Conservation (phyloP, 2,113 vertebrate species). For the Paramisgurnus dabryanus region DNA sequence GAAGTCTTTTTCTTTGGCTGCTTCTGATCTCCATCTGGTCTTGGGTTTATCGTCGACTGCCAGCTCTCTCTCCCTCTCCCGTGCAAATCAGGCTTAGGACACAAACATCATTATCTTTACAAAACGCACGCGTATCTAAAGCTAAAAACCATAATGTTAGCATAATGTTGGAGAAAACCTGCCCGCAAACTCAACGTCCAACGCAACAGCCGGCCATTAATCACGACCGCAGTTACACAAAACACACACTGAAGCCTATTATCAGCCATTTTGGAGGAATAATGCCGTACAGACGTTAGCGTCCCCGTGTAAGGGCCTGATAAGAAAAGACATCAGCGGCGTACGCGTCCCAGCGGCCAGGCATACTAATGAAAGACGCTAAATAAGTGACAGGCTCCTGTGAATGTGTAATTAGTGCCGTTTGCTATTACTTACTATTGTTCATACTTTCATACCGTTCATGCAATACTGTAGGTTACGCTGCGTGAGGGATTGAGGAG, state of each 20-base stretch:
- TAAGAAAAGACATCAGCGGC: conserved; percentile 45
- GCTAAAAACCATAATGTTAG: conserved; percentile 35
- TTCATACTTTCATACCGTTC: background rate
- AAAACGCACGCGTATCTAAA: conserved; percentile 41
- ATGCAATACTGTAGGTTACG: too few species aligned
- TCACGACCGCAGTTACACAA: conserved; percentile 40
- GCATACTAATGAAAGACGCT: conserved; percentile 52
- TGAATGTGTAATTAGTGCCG: background rate
- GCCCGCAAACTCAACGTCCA: conserved; percentile 25
- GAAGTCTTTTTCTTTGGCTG: conserved; percentile 6
- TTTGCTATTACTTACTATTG: conserved; percentile 2
- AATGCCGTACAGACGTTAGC: conserved; percentile 54
- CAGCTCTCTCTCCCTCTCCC: conserved; percentile 21
- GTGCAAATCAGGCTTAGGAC: conserved; percentile 42
- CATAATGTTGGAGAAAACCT: conserved; percentile 28
- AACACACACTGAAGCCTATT: conserved; percentile 48
- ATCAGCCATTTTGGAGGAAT: conserved; percentile 55
- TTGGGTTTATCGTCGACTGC: conserved; percentile 12
- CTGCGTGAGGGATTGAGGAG: too few species aligned
- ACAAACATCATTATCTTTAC: conserved; percentile 35
- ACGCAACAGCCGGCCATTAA: conserved; percentile 51
- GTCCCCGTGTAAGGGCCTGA: conserved; percentile 45
- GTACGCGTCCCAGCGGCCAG: conserved; percentile 21
- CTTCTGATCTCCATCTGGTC: conserved; percentile 51
- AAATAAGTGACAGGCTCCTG: background rate